A percentile compares a stretch with the other conserved stretches of the same genome.
These are phyloP conservation scores for Tyrannus savana DNA, from an alignment of 2,113 vertebrate genomes.

Conservation along the genomic window DNA sequence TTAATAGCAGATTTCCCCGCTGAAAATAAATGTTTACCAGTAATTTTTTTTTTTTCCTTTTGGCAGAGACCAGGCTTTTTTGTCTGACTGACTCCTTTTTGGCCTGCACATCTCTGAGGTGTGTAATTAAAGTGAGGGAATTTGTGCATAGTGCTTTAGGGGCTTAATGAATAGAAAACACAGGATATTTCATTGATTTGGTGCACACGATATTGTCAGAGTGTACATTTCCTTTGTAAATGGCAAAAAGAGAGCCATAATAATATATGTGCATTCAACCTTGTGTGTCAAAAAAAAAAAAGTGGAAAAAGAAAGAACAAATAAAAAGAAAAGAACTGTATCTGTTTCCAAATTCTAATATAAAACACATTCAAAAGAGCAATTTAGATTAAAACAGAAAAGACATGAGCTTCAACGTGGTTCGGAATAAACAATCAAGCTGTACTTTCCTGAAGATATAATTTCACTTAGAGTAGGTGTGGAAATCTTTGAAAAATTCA, in stretches of 20 bases:
- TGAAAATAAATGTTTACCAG: constrained; percentile 85
- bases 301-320: not conserved
- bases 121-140: constrained; percentile 83
- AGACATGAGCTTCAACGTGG: constrained; percentile 63
- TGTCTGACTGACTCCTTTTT: constrained; percentile 75
- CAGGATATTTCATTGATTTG: constrained; percentile 75
- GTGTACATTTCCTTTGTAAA: constrained; percentile 72
- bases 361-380: constrained; percentile 71
- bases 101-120: constrained; percentile 77
- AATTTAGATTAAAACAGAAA: constrained; percentile 72
- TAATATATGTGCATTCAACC: constrained; percentile 59
- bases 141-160: constrained; percentile 76
- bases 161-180: constrained; percentile 79
- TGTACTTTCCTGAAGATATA: constrained; percentile 63
- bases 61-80: constrained; percentile 77
- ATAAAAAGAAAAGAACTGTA: constrained; percentile 32
- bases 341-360: constrained; percentile 73
- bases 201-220: constrained; percentile 68
- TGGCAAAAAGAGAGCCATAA: constrained; percentile 68
- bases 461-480: constrained; percentile 61
- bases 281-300: constrained; percentile 42
- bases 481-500: constrained; percentile 52
- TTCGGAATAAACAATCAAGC: constrained; percentile 70
- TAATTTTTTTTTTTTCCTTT: constrained; percentile 48
- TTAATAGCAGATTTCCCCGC: constrained; percentile 80